A percentile compares a stretch with the other conserved stretches of the same genome.
phyloP scores from a whole-genome alignment of 64 coral and sea anemone genomes.

The Montipora sp. region DNA sequence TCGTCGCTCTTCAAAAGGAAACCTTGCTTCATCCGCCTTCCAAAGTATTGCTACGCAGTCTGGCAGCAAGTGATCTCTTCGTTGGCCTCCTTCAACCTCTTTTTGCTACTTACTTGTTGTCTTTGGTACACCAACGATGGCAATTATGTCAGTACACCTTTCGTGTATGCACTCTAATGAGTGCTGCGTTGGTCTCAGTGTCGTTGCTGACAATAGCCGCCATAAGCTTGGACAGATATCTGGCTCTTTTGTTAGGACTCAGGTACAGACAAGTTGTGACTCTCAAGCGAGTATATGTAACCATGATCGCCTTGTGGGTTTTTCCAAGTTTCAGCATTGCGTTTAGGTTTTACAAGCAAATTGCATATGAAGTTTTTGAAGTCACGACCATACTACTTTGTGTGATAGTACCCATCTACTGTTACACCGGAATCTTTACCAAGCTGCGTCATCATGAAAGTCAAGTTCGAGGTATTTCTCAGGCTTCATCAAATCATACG shows the following conservation, averaged over 20 bases:
- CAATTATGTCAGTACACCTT: background rate
- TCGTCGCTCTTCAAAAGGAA: background rate
- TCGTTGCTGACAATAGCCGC: background rate
- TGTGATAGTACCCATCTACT: background rate
- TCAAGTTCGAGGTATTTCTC: background rate
- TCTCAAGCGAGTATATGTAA: background rate
- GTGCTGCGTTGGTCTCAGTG: background rate
- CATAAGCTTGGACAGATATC: background rate
- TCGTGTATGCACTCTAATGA: background rate
- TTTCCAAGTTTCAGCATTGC: background rate
- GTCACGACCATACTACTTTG: background rate
- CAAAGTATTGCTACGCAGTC: background rate
- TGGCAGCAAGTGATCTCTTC: background rate
- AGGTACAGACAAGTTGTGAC: background rate
- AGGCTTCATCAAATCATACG: background rate
- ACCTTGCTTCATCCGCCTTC: conserved; percentile 8
- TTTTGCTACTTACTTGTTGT: background rate
- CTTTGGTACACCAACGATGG: background rate
- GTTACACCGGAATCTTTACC: background rate
- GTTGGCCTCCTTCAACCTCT: background rate
- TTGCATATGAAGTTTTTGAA: background rate
- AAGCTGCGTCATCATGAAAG: background rate
- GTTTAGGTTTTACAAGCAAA: background rate
- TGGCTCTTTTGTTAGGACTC: background rate
- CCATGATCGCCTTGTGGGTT: background rate